These are phyloP conservation scores for Hydrozoanthus gracilis DNA, from an alignment of 92 coral and sea anemone genomes.

Conservation along the genomic window DNA sequence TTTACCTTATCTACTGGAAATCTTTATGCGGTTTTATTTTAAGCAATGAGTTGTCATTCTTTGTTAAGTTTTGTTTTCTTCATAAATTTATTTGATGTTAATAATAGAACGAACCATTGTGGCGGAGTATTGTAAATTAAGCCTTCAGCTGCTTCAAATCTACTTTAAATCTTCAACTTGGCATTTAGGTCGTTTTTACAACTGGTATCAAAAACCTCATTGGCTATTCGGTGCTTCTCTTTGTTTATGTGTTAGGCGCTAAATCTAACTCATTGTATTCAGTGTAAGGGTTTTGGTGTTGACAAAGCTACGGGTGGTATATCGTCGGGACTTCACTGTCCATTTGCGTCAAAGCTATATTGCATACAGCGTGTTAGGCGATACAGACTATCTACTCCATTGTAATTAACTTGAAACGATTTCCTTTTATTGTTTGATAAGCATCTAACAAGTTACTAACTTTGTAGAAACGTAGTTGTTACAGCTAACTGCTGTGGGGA, in stretches of 20 bases:
- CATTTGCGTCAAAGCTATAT: not conserved
- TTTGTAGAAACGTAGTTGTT: no score
- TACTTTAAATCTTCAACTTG: no score
- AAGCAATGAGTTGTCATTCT: no score
- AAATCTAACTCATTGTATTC: not conserved
- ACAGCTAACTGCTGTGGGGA: no score
- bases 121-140: no score
- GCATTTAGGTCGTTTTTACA: not conserved
- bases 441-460: not conserved
- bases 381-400: not conserved
- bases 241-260: not conserved
- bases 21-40: no score
- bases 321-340: not conserved
- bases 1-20: no score
- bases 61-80: no score
- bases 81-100: no score
- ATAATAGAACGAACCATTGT: no score
- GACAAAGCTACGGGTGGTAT: slow-evolving; percentile 26
- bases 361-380: not conserved
- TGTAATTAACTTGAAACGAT: not conserved
- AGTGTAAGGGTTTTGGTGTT: not conserved
- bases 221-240: not conserved
- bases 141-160: no score
- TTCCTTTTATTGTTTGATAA: not conserved
- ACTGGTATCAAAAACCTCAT: not conserved